Base-by-base conservation (phyloP, 2,797 vertebrate species). In the Yasuhikotakia modesta region DNA sequence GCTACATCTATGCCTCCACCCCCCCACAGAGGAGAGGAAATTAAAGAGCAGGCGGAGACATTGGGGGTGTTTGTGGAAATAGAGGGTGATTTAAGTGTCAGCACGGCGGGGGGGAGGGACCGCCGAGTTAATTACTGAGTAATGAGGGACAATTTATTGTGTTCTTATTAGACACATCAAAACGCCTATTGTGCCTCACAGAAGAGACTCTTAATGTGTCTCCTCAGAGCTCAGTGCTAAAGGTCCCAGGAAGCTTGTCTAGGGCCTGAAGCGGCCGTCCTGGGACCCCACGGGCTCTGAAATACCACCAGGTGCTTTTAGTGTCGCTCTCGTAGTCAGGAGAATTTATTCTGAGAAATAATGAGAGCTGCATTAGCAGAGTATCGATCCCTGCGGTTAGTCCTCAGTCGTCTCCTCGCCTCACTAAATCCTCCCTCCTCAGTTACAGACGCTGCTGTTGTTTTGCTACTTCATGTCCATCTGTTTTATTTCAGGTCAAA, bases 121-220 rank as follows among this genome's bases (percentile, higher is more conserved):
- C 88, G 90, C 87, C 89, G 92, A 94, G 93, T 94, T 94, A 94
- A 94, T 94, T 94, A 94, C 93, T 93, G 92, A 92, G 92, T 94
- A 94, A 94, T 93, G 93, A 94, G 92, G 90, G 92, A 92, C 93
- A 92, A 94, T 94, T 94, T 94, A 94, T 94, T 94, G 92, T 94
- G 91, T 92, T 94, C 93, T 94, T 93, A 93, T 94, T 94, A 93
- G 91, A 92, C 92, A 91, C 92, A 93, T 92, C 91, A 91, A 89
- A 91, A 92, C 88, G 90, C 87, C 79, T 88, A 88, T 91, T 90
- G 79, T 83, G 74, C 86, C 84, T 85, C 85, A 82, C 83, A 84
- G 86, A 85, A 86, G 76, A 82, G 79, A 61, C 85, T 83, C 60
- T 82, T 87, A 72, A 83, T 81, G 84, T 79, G 68, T 86, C 68